Conservation (phyloP, 2,888 invertebrate genomes). For the Ormyrus thymus region DNA sequence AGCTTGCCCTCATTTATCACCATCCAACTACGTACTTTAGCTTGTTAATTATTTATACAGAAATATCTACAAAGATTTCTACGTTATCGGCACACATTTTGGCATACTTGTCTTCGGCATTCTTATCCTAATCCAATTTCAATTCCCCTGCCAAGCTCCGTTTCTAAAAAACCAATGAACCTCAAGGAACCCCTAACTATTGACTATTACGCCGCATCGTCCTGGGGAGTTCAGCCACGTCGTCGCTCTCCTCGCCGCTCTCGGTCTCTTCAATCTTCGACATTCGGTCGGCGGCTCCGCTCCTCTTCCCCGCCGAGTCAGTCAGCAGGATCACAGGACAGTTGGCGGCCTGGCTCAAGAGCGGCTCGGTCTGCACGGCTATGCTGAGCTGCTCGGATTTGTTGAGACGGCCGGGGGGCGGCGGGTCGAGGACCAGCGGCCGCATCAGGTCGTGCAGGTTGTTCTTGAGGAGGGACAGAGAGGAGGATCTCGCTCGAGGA, state of each 20-base stretch:
- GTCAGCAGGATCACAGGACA: conserved; percentile 9
- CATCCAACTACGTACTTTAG: neutral
- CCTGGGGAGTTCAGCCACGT: conserved; percentile 21
- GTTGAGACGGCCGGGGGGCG: conserved; percentile 56
- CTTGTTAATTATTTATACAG: neutral
- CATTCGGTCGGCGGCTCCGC: conserved; percentile 18
- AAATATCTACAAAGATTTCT: neutral
- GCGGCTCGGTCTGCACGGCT: conserved; percentile 33
- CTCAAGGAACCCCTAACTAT: neutral
- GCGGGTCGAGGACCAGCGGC: conserved; percentile 67
- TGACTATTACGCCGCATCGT: conserved; percentile 47
- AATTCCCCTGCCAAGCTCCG: too few relatives aligned
- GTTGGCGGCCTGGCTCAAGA: neutral
- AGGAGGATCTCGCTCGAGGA: neutral
- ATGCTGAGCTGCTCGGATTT: neutral
- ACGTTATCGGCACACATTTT: too few relatives aligned
- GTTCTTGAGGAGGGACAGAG: conserved; percentile 31
- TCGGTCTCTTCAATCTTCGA: conserved; percentile 42
- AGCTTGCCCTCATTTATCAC: too few relatives aligned
- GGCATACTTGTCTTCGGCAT: too few relatives aligned
- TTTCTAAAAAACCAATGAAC: too few relatives aligned
- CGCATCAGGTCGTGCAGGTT: conserved; percentile 64
- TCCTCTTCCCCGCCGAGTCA: neutral
- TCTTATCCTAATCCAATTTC: too few relatives aligned
- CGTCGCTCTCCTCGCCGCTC: conserved; percentile 27